These are phyloP conservation scores for Mactromeris polynyma DNA, from an alignment of 2,888 invertebrate genomes.

Conservation along the genomic window DNA sequence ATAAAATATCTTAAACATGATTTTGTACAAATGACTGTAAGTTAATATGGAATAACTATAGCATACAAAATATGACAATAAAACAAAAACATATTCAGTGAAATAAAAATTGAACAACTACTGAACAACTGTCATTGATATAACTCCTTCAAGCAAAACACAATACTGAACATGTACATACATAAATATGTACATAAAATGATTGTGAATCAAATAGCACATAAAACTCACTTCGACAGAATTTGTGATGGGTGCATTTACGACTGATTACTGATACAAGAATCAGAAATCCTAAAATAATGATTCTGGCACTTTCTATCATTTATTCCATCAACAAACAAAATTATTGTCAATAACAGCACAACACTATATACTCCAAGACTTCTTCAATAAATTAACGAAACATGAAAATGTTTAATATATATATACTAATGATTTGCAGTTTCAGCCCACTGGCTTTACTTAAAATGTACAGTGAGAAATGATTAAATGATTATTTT, in stretches of 20 bases:
- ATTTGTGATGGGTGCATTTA: too few relatives aligned
- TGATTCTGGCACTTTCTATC: background rate
- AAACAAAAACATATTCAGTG: background rate
- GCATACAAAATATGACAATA: background rate
- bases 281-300: background rate
- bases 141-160: background rate
- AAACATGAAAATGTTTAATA: background rate
- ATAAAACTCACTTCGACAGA: background rate
- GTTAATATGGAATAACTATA: background rate
- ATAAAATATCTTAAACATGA: background rate
- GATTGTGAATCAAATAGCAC: background rate
- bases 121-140: background rate
- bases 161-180: background rate
- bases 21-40: background rate
- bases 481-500: constrained; percentile 17
- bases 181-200: background rate
- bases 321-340: too few relatives aligned
- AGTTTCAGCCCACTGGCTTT: background rate
- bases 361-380: too few relatives aligned
- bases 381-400: background rate
- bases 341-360: too few relatives aligned
- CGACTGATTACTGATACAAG: background rate
- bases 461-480: background rate
- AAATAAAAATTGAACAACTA: too few relatives aligned
- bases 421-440: background rate